Percentiles rank a stretch among this genome's conserved stretches.
phyloP scores from a whole-genome alignment of 53 echinoderm and acorn worm species.

The Echinarachnius parma region DNA sequence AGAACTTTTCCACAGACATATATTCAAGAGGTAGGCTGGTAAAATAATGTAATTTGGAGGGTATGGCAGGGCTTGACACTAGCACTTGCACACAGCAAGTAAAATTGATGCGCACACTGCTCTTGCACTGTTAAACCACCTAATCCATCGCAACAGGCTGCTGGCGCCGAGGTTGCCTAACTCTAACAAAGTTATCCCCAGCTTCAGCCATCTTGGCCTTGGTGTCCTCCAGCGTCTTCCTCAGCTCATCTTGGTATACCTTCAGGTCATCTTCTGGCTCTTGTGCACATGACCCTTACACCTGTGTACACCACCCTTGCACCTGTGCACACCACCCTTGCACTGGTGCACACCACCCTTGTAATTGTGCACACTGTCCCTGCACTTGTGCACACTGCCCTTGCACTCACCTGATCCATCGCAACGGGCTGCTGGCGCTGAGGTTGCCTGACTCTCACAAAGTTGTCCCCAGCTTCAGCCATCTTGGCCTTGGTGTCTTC shows the following conservation, averaged over 20 bases:
- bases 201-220: constrained; percentile 42
- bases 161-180: constrained; percentile 10
- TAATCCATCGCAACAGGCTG: constrained; percentile 19
- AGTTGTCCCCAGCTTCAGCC: constrained; percentile 38
- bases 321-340: too few relatives aligned
- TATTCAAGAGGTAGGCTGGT: background rate
- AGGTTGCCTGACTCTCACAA: constrained; percentile 29
- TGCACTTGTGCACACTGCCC: background rate
- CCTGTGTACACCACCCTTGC: too few relatives aligned
- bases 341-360: too few relatives aligned
- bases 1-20: too few relatives aligned
- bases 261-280: constrained; percentile 22
- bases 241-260: constrained; percentile 23
- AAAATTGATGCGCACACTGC: too few relatives aligned
- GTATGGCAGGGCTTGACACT: too few relatives aligned
- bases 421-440: background rate
- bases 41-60: too few relatives aligned
- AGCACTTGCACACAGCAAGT: too few relatives aligned
- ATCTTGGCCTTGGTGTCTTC: constrained; percentile 35
- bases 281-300: too few relatives aligned
- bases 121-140: background rate
- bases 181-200: constrained; percentile 31
- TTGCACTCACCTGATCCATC: constrained; percentile 24
- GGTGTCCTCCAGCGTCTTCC: constrained; percentile 26
- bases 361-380: background rate